phyloP scores from a whole-genome alignment of 2,113 vertebrate species.

The Apteryx owenii region DNA sequence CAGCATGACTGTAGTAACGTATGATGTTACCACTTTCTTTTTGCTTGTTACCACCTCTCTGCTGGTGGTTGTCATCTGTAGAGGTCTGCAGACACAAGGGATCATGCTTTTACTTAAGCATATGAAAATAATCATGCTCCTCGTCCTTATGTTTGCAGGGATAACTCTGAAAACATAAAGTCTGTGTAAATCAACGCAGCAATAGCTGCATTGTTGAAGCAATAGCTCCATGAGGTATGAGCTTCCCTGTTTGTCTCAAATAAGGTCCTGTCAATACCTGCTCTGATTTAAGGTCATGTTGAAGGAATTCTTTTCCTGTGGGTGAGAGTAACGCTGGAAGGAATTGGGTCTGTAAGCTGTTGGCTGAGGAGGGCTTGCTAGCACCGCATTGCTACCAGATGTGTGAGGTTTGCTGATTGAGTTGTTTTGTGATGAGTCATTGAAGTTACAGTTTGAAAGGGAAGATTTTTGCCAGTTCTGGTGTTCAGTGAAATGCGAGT shows the following conservation, averaged over 20 bases:
- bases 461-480: slow-evolving; percentile 35
- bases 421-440: slow-evolving; percentile 64
- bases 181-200: slow-evolving; percentile 41
- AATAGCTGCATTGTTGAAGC: slow-evolving; percentile 19
- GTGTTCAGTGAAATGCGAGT: slow-evolving; percentile 10
- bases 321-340: background rate
- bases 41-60: slow-evolving; percentile 33
- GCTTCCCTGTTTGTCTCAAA: background rate
- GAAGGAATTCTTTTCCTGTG: slow-evolving; percentile 12
- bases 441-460: slow-evolving; percentile 38
- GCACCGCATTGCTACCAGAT: slow-evolving; percentile 59
- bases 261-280: slow-evolving; percentile 56
- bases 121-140: slow-evolving; percentile 27
- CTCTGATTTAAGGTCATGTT: slow-evolving; percentile 19
- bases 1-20: background rate
- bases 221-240: slow-evolving; percentile 36
- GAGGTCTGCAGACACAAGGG: background rate
- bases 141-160: slow-evolving; percentile 20
- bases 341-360: background rate
- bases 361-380: slow-evolving; percentile 19
- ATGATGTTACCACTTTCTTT: slow-evolving; percentile 6
- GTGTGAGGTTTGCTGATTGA: slow-evolving; percentile 53
- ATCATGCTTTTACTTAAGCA: background rate
- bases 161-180: slow-evolving; percentile 33
- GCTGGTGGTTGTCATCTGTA: background rate